Percentiles rank a stretch among this genome's conserved stretches.
Evolutionary conservation across 2,888 invertebrate genomes (phyloP).

Genomic region (Nephrotoma guestfalica): DNA sequence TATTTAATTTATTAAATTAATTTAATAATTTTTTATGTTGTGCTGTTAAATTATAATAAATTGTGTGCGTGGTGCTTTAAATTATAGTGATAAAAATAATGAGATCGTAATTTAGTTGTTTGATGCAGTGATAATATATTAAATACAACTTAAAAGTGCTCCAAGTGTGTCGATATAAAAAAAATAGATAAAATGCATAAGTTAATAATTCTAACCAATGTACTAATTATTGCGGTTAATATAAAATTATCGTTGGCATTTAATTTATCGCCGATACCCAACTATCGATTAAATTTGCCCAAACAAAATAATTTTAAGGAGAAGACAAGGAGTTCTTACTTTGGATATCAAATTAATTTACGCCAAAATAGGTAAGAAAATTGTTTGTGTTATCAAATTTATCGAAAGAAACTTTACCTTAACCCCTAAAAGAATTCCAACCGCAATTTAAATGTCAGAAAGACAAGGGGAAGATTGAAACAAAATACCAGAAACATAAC

Average conservation of each 20-base stretch:
- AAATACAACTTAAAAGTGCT: background rate
- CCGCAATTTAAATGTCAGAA: no score
- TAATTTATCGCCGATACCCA: constrained; percentile 26
- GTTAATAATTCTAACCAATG: background rate
- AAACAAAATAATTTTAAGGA: constrained; percentile 18
- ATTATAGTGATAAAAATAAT: background rate
- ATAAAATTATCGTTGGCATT: constrained; percentile 16
- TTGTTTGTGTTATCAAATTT: background rate
- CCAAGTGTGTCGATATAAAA: background rate
- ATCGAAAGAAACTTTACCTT: background rate
- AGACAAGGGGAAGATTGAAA: background rate
- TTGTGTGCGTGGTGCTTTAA: background rate
- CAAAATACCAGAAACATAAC: background rate
- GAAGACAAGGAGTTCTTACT: constrained; percentile 26
- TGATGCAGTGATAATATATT: background rate
- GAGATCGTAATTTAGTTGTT: background rate
- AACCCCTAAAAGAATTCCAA: no score
- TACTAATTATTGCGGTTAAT: background rate
- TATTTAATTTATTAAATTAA: background rate
- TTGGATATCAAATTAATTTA: constrained; percentile 26
- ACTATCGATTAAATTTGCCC: constrained; percentile 20
- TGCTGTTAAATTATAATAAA: background rate
- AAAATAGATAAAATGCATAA: background rate
- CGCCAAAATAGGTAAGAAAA: constrained; percentile 23
- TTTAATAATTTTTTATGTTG: background rate